Conservation (phyloP, 2,797 vertebrate genomes). For the Erethizon dorsatum region DNA sequence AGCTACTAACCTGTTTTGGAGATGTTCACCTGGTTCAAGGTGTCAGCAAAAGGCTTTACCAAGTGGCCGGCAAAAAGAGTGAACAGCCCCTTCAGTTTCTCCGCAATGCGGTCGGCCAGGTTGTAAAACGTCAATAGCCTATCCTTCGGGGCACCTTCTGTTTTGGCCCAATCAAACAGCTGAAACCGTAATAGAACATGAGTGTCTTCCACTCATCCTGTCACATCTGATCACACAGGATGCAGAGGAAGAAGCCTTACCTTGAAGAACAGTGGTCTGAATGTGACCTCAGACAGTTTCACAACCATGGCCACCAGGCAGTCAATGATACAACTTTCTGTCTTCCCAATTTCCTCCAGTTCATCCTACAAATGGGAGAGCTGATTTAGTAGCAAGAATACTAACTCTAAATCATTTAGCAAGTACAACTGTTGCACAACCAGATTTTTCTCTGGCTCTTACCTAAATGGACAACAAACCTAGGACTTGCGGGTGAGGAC, state of each 20-base stretch:
- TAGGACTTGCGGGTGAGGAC: background rate
- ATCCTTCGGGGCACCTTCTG: constrained; percentile 90
- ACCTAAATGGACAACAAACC: background rate
- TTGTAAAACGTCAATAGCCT: constrained; percentile 95
- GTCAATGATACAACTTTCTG: constrained; percentile 93
- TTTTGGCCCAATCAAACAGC: constrained; percentile 97
- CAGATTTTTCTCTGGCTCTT: background rate
- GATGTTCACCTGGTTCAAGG: constrained; percentile 91
- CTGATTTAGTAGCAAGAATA: constrained; percentile 28
- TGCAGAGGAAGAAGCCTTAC: constrained; percentile 85
- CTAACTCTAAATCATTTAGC: background rate
- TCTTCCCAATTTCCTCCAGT: constrained; percentile 91
- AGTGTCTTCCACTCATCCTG: background rate
- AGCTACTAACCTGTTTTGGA: constrained; percentile 91
- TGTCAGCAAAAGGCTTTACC: constrained; percentile 94
- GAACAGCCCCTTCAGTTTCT: constrained; percentile 96
- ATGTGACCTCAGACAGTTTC: constrained; percentile 97
- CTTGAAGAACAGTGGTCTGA: constrained; percentile 98
- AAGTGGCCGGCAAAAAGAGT: constrained; percentile 97
- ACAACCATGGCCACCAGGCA: constrained; percentile 96
- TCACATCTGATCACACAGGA: background rate
- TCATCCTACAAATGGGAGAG: constrained; percentile 90
- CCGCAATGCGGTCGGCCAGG: constrained; percentile 92
- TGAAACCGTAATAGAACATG: constrained; percentile 83
- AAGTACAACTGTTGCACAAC: background rate